Evolutionary conservation across 35 echinoderm and acorn worm genomes (phyloP), one percentile per base, ranked within the genome.

Genomic region (Chiridota heheva): DNA sequence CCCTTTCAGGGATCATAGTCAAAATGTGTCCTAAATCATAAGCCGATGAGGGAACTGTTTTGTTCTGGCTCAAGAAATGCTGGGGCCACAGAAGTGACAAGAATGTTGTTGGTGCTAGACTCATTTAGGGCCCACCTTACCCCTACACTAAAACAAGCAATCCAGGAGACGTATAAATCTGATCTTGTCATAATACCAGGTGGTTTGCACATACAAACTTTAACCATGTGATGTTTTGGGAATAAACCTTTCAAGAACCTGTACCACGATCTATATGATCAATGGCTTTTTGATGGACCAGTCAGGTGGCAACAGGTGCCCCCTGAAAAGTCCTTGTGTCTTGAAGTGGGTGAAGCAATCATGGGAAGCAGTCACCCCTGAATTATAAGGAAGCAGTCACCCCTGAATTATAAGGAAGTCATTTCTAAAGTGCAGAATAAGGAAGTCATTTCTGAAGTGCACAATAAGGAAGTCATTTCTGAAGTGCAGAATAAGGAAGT

Each of bases 251-350:
- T 53, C 48, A 53, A 53, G 48, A 22, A 53, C 10, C 48, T 53
- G 10, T 53, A 53, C 22, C 48, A 22, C 10, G 48, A 53, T 22
- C 22, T 53, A 22, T 53, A 53, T 13, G 22, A 53, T 53, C 10
- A 53, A 22, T 53, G 10, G 48, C 48, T 53, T 10, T 53, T 53
- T 22, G 22, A 22, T 53, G 48, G 48, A 10, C 10, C 48, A 13
- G 48, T 53, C 48, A 53, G 48, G 48, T 53, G 48, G 48, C 48
- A 53, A 53, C 48, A 53, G 48, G 48, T 53, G 48, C 48, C 48
- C 10, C 22, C 48, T 22, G 22, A 22, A 53, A 10, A 53, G 22
- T 10, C 10, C 48, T 13, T 22, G 10, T 22, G 22, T 53, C 48
- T 53, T 53, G 48, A 53, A 53, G 22, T 53, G 48, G 48, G 48